These are phyloP conservation scores for Heliconius aoede DNA, from an alignment of 2,888 invertebrate genomes.

Conservation along the genomic window DNA sequence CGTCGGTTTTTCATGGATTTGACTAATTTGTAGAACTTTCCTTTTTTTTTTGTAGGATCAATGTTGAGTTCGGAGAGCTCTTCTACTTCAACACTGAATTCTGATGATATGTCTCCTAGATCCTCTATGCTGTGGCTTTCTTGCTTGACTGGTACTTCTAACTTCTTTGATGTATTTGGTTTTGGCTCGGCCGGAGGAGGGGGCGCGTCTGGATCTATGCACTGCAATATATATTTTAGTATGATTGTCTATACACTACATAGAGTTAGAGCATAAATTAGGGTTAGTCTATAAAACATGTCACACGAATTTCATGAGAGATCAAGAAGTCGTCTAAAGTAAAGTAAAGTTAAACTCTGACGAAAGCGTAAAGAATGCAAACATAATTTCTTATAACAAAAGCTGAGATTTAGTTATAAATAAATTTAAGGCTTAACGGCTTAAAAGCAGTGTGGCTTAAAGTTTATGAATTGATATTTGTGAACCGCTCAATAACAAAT, in stretches of 20 bases:
- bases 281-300: too few relatives aligned
- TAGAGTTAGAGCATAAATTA: neutral
- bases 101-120: slow-evolving; percentile 78
- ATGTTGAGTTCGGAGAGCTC: slow-evolving; percentile 63
- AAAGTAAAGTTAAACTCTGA: neutral
- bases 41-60: slow-evolving; percentile 72
- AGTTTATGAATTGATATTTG: slow-evolving; percentile 13
- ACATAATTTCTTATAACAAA: slow-evolving; percentile 2
- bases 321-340: neutral
- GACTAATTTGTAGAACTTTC: slow-evolving; percentile 77
- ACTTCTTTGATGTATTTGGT: slow-evolving; percentile 72
- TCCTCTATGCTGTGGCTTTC: slow-evolving; percentile 78
- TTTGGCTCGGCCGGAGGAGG: slow-evolving; percentile 67
- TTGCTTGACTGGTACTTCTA: slow-evolving; percentile 67
- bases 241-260: too few relatives aligned
- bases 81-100: slow-evolving; percentile 79
- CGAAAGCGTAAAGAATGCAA: neutral
- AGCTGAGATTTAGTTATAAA: slow-evolving; percentile 2
- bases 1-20: slow-evolving; percentile 80
- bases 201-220: slow-evolving; percentile 75
- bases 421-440: slow-evolving; percentile 12
- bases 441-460: too few relatives aligned
- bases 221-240: slow-evolving; percentile 60
- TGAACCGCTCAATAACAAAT: slow-evolving; percentile 4
- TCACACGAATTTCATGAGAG: too few relatives aligned